phyloP scores from a whole-genome alignment of 2,888 invertebrate genomes.

The Heliconius erato region DNA sequence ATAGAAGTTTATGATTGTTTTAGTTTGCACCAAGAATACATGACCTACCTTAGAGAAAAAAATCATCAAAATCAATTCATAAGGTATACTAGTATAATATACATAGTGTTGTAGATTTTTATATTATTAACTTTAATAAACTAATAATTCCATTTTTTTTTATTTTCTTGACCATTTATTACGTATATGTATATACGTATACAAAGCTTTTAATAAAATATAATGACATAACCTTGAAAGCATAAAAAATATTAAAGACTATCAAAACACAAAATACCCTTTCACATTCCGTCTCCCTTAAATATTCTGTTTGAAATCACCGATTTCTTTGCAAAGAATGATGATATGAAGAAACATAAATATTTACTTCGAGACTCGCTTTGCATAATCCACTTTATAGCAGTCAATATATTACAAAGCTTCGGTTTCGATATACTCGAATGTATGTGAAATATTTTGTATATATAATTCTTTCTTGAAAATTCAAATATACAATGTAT shows the following conservation, averaged over 20 bases:
- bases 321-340: slow-evolving; percentile 24
- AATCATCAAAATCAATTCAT: too few relatives aligned
- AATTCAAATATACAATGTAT: not conserved
- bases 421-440: slow-evolving; percentile 14
- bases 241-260: not conserved
- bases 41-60: too few relatives aligned
- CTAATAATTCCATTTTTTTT: too few relatives aligned
- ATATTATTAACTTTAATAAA: too few relatives aligned
- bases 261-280: slow-evolving; percentile 6
- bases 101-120: too few relatives aligned
- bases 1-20: too few relatives aligned
- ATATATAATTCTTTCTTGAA: not conserved
- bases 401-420: slow-evolving; percentile 31
- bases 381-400: slow-evolving; percentile 34
- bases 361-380: slow-evolving; percentile 29
- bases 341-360: slow-evolving; percentile 28
- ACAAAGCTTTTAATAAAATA: not conserved
- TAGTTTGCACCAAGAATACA: too few relatives aligned
- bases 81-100: too few relatives aligned
- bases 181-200: too few relatives aligned
- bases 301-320: slow-evolving; percentile 30
- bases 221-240: not conserved
- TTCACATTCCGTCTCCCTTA: not conserved
- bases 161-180: too few relatives aligned
- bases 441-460: slow-evolving; percentile 5